Percentiles rank a stretch among this genome's conserved stretches.
These are phyloP conservation scores for Lasioglossum calceatum DNA, from an alignment of 2,888 invertebrate species.

Conservation along the genomic window DNA sequence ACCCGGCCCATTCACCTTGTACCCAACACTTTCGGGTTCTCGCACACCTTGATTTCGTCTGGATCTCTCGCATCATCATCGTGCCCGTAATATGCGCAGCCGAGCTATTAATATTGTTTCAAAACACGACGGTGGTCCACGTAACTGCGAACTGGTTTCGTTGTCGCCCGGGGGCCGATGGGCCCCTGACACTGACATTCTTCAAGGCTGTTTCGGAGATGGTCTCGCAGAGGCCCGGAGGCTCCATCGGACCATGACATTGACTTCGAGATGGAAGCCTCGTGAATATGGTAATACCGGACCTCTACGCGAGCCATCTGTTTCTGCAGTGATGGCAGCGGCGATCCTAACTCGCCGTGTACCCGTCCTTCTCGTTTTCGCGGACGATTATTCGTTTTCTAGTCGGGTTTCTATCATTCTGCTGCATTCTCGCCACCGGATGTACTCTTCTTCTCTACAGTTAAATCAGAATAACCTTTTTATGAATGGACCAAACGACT, in stretches of 20 bases:
- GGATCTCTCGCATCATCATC: neutral
- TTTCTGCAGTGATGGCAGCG: conserved; percentile 55
- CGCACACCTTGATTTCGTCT: neutral
- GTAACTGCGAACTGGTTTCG: conserved; percentile 78
- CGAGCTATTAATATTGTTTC: conserved; percentile 76
- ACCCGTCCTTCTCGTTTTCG: conserved; percentile 16
- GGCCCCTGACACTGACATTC: conserved; percentile 82
- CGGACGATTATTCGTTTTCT: conserved; percentile 36
- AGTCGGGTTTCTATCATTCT: conserved; percentile 35
- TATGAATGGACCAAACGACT: too few species aligned
- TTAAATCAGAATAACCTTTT: too few species aligned
- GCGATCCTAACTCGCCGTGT: conserved; percentile 27
- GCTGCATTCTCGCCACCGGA: conserved; percentile 53
- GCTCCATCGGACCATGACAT: conserved; percentile 76
- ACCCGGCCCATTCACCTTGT: neutral
- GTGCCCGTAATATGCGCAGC: conserved; percentile 47
- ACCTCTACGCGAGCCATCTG: conserved; percentile 47
- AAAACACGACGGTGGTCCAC: conserved; percentile 71
- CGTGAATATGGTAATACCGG: conserved; percentile 79
- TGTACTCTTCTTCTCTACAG: conserved; percentile 38
- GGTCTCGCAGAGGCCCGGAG: conserved; percentile 62
- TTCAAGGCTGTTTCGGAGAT: conserved; percentile 76
- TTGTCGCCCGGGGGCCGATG: conserved; percentile 70
- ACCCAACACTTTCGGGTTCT: neutral
- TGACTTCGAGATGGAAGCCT: conserved; percentile 77